These are phyloP conservation scores for Vireo altiloquus DNA, from an alignment of 2,113 vertebrate species.

Conservation along the genomic window DNA sequence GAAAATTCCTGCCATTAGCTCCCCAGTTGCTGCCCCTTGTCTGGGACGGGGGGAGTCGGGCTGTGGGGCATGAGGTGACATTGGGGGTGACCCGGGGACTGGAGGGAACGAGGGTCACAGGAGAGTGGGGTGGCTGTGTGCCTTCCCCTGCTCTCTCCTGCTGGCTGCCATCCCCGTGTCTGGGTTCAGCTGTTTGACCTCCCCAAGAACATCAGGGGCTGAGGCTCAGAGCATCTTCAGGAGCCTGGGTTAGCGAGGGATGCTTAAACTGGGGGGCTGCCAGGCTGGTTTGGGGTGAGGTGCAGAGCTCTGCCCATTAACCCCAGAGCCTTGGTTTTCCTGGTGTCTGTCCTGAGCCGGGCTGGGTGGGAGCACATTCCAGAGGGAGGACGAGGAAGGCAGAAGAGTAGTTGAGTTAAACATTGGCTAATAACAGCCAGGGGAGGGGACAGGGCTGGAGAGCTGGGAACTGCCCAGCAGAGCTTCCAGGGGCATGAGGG, in stretches of 20 bases:
- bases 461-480: neutral
- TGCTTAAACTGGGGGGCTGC: neutral
- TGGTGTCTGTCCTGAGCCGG: accelerated
- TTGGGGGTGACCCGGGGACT: neutral
- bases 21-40: accelerated
- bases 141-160: neutral
- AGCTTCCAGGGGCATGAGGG: neutral
- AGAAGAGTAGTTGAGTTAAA: neutral
- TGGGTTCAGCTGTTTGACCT: neutral
- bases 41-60: neutral
- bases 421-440: accelerated
- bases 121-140: neutral
- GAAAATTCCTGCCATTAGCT: neutral
- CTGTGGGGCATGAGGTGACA: neutral
- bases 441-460: neutral
- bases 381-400: neutral
- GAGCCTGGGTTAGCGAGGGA: neutral
- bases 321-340: accelerated
- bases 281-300: neutral
- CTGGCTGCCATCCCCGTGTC: accelerated
- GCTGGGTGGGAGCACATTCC: neutral
- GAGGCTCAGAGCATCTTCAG: neutral
- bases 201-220: neutral
- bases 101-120: accelerated
- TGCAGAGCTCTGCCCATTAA: neutral